These are phyloP conservation scores for Barnardius zonarius DNA, from an alignment of 2,113 vertebrate species.

Conservation along the genomic window DNA sequence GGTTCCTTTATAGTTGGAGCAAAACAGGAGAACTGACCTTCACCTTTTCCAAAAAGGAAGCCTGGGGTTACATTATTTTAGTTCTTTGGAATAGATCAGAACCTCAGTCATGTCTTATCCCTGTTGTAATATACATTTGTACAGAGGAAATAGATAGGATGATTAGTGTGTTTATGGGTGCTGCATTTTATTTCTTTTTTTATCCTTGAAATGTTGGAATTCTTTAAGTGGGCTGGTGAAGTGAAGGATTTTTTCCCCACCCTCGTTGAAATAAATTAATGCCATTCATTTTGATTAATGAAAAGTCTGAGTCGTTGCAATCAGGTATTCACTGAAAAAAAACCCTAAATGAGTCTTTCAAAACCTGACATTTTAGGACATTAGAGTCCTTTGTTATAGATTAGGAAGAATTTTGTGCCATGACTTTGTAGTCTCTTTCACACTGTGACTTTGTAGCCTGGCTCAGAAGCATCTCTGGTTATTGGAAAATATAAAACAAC, in stretches of 20 bases:
- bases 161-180: neutral
- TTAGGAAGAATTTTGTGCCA: neutral
- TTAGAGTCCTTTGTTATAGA: neutral
- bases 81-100: neutral
- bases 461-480: neutral
- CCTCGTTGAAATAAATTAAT: neutral
- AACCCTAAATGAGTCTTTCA: neutral
- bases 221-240: neutral
- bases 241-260: neutral
- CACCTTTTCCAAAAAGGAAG: constrained; percentile 20
- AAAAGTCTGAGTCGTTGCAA: neutral
- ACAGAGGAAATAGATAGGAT: neutral
- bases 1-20: neutral
- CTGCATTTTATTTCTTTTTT: neutral
- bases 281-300: neutral
- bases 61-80: neutral
- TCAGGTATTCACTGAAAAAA: neutral
- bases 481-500: neutral
- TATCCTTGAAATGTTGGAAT: neutral
- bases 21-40: constrained; percentile 16
- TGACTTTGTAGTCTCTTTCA: neutral
- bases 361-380: neutral
- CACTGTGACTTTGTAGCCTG: neutral
- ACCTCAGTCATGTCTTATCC: neutral
- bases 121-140: neutral